Percentiles rank a stretch among this genome's conserved stretches.
Evolutionary conservation across 2,113 vertebrate genomes (phyloP).

Genomic region (Phrynosoma platyrhinos): DNA sequence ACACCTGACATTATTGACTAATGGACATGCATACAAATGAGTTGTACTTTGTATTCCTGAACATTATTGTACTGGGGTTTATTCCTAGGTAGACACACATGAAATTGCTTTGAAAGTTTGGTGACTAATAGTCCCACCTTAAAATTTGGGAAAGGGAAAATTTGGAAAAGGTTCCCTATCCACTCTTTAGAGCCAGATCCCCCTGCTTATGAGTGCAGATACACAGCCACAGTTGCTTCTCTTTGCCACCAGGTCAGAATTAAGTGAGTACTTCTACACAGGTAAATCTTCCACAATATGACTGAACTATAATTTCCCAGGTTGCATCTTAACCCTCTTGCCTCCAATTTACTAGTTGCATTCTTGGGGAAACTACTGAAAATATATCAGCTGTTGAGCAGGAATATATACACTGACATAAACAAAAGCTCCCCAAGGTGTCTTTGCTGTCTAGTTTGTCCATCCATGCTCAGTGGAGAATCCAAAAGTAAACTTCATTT

Average conservation of each 20-base stretch:
- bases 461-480: slow-evolving; percentile 30
- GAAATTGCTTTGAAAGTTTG: too few species aligned
- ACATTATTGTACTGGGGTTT: too few species aligned
- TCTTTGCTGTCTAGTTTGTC: slow-evolving; percentile 14
- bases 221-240: not conserved
- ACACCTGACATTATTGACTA: too few species aligned
- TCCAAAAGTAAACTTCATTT: slow-evolving; percentile 10
- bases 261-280: not conserved
- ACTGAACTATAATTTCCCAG: not conserved
- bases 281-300: not conserved
- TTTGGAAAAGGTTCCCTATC: too few species aligned
- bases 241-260: not conserved
- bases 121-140: too few species aligned
- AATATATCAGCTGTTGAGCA: slow-evolving; percentile 3
- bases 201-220: not conserved
- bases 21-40: too few species aligned
- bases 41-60: not conserved
- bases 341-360: not conserved
- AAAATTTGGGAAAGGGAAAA: too few species aligned
- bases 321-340: not conserved
- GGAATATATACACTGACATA: not conserved
- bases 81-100: too few species aligned
- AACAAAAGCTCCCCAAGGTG: slow-evolving; percentile 21
- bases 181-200: too few species aligned
- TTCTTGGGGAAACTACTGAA: not conserved